Conservation (phyloP, 2,797 vertebrate species). For the Rhadinocentrus ornatus region DNA sequence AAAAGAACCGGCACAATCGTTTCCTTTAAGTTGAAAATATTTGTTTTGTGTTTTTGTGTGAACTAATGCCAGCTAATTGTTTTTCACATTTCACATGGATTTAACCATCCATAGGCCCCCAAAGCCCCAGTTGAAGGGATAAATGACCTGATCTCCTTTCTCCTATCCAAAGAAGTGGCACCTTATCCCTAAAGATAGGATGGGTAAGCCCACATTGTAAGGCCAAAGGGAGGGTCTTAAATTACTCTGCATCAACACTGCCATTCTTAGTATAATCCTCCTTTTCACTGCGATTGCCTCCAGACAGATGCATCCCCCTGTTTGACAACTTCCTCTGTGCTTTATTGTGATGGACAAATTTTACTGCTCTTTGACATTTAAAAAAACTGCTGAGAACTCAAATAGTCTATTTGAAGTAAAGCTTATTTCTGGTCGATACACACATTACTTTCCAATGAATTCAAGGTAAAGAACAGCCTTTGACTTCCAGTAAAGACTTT, state of each 20-base stretch:
- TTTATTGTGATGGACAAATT: not conserved
- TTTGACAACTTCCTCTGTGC: not conserved
- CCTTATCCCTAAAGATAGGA: not conserved
- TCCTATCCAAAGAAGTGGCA: not conserved
- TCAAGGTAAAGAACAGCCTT: not conserved
- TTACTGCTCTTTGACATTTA: not conserved
- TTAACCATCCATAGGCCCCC: not conserved
- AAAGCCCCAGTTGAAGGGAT: not conserved
- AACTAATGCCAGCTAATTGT: not conserved
- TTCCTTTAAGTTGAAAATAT: no score
- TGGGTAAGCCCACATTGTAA: not conserved
- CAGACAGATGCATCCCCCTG: not conserved
- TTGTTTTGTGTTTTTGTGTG: not conserved
- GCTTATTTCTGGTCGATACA: constrained; percentile 15
- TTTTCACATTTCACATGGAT: not conserved
- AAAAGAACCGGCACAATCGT: no score
- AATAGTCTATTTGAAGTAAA: constrained; percentile 8
- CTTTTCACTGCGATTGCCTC: not conserved
- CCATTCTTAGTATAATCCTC: not conserved
- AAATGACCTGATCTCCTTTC: not conserved
- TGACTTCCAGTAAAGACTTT: constrained; percentile 14
- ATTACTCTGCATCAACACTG: not conserved
- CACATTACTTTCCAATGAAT: constrained; percentile 14
- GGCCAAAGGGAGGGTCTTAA: not conserved
- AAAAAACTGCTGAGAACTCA: constrained; percentile 5